phyloP scores from a whole-genome alignment of 2,888 invertebrate species.

The Atherix ibis region DNA sequence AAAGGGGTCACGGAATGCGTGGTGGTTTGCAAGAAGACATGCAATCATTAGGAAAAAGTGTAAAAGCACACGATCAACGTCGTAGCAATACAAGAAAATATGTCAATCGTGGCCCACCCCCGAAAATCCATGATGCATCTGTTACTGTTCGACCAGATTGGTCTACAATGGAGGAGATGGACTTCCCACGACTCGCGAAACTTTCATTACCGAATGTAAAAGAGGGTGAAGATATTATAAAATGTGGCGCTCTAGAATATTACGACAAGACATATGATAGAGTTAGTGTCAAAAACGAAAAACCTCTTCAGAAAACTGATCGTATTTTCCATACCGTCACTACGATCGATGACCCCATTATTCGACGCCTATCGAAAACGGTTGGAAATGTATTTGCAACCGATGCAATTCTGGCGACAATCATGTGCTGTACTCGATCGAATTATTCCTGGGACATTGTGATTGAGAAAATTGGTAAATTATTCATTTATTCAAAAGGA shows the following conservation, averaged over 20 bases:
- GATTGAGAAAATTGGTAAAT: slow-evolving; percentile 76
- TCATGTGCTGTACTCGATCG: slow-evolving; percentile 97
- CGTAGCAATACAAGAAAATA: slow-evolving; percentile 67
- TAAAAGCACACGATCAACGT: slow-evolving; percentile 62
- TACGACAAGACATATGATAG: slow-evolving; percentile 96
- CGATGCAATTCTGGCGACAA: slow-evolving; percentile 91
- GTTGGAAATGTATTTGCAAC: slow-evolving; percentile 97
- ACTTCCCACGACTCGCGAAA: slow-evolving; percentile 88
- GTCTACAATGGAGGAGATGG: slow-evolving; percentile 96
- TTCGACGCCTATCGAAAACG: slow-evolving; percentile 81
- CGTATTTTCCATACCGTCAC: slow-evolving; percentile 91
- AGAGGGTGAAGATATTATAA: slow-evolving; percentile 63
- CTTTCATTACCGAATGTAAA: slow-evolving; percentile 81
- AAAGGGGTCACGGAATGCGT: slow-evolving; percentile 49
- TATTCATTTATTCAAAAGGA: slow-evolving; percentile 10
- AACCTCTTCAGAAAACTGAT: slow-evolving; percentile 80
- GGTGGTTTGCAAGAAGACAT: slow-evolving; percentile 55
- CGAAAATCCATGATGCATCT: slow-evolving; percentile 91
- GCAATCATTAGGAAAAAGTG: slow-evolving; percentile 69
- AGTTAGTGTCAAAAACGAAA: slow-evolving; percentile 91
- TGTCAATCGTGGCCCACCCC: slow-evolving; percentile 67
- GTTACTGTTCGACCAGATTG: slow-evolving; percentile 93
- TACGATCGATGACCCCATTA: slow-evolving; percentile 95
- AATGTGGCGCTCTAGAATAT: slow-evolving; percentile 87
- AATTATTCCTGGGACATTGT: slow-evolving; percentile 99